These are phyloP conservation scores for Rattus norvegicus DNA, from an alignment of 2,113 vertebrate species.

Conservation along the genomic window GRCr8 NC_086027.1:76825001-76825500, in stretches of 20 bases:
- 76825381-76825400: slow-evolving; percentile 92
- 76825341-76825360: slow-evolving; percentile 90
- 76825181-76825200: slow-evolving; percentile 54
- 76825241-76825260: slow-evolving; percentile 60
- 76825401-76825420: slow-evolving; percentile 86
- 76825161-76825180: slow-evolving; percentile 61
- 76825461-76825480: slow-evolving; percentile 67
- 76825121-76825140: slow-evolving; percentile 72
- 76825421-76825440: slow-evolving; percentile 79
- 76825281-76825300: slow-evolving; percentile 84
- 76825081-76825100: slow-evolving; percentile 26
- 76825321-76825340: slow-evolving; percentile 90
- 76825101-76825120: slow-evolving; percentile 54
- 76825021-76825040: slow-evolving; percentile 51
- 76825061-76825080: slow-evolving; percentile 61
- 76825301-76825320: slow-evolving; percentile 88
- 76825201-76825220: slow-evolving; percentile 41
- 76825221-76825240: slow-evolving; percentile 34
- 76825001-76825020: slow-evolving; percentile 36
- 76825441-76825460: slow-evolving; percentile 74
- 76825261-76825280: slow-evolving; percentile 83
- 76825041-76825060: slow-evolving; percentile 61
- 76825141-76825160: slow-evolving; percentile 62
- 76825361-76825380: slow-evolving; percentile 92
- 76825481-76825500: slow-evolving; percentile 46